A percentile compares a stretch with the other conserved stretches of the same genome.
phyloP scores from a whole-genome alignment of 2,113 vertebrate species.

The Triplophysa dalaica region DNA sequence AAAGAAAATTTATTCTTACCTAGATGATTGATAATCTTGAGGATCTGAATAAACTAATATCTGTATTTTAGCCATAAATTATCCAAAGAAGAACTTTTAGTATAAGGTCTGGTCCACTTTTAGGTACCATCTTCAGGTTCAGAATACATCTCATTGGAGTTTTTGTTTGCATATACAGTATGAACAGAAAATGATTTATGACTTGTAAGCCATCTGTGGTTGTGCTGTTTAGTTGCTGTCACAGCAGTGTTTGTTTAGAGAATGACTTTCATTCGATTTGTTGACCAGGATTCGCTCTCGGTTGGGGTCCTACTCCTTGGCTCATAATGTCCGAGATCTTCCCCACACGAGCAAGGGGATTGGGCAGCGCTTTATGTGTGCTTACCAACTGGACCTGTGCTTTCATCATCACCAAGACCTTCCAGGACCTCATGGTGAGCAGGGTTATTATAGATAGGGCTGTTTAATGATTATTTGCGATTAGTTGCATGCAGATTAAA shows the following conservation, averaged over 20 bases:
- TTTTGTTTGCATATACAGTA: no score
- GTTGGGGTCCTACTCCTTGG: conserved; percentile 88
- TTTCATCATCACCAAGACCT: conserved; percentile 84
- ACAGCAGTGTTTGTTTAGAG: neutral
- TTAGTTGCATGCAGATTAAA: no score
- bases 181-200: no score
- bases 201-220: no score
- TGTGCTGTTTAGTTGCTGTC: neutral
- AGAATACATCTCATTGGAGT: no score
- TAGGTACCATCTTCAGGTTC: no score
- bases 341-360: conserved; percentile 76
- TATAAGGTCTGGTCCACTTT: no score
- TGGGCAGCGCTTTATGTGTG: conserved; percentile 79
- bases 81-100: no score
- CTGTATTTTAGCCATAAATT: no score
- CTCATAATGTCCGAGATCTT: conserved; percentile 89
- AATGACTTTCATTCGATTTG: neutral
- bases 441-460: no score
- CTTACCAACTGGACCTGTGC: conserved; percentile 86
- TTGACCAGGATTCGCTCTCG: conserved; percentile 82
- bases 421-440: conserved; percentile 82
- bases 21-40: neutral
- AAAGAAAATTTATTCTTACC: neutral
- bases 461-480: no score
- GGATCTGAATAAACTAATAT: no score